Percentiles rank a stretch among this genome's conserved stretches.
Conservation (phyloP, 92 coral and sea anemone genomes). For the Phenganax stokvisi region DNA sequence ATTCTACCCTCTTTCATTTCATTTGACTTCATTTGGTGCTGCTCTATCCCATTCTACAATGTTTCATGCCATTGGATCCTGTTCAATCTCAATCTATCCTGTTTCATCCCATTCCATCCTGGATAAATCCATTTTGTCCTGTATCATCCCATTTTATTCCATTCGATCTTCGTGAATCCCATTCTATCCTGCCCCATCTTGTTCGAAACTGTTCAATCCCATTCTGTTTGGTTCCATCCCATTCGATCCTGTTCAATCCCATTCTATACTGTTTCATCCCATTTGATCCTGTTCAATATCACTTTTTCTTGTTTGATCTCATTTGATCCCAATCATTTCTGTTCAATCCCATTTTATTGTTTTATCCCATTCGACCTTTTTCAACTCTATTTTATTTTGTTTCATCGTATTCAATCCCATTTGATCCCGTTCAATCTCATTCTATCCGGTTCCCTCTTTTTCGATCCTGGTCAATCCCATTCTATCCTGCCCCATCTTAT, state of each 20-base stretch:
- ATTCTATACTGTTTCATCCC: conserved; percentile 7
- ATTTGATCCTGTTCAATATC: neutral
- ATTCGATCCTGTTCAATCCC: conserved; percentile 1
- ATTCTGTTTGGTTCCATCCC: neutral
- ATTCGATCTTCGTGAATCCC: neutral
- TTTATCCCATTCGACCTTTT: neutral
- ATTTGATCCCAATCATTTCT: neutral
- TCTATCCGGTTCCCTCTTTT: no score
- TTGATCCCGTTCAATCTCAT: no score
- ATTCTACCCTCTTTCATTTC: neutral
- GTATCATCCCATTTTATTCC: neutral
- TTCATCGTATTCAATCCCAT: no score
- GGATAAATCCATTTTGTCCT: neutral
- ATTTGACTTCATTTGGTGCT: neutral
- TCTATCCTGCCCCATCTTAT: no score
- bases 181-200: neutral
- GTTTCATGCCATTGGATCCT: neutral
- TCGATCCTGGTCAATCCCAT: no score
- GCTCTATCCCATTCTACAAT: neutral
- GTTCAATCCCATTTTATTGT: neutral
- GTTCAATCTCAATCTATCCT: neutral
- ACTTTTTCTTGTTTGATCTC: conserved; percentile 3
- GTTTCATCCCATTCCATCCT: neutral
- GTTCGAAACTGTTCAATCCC: neutral
- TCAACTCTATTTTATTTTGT: conserved; percentile 38